Evolutionary conservation across 2,888 invertebrate genomes (phyloP), one percentile per base, ranked within the genome.

Genomic region (Alviniconcha strummeri): DNA sequence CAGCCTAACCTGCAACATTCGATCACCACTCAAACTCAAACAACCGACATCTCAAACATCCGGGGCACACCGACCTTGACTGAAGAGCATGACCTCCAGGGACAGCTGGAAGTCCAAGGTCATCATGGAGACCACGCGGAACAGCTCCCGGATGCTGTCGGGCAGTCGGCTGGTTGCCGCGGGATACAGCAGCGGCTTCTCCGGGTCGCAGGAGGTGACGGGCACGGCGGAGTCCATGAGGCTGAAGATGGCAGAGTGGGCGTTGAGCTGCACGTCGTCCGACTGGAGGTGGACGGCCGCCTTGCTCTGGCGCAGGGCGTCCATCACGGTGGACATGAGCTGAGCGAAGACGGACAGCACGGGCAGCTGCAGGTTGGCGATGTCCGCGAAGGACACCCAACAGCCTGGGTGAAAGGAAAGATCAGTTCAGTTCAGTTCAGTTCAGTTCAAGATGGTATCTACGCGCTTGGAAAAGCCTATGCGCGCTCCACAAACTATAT

Each of bases 301-400:
- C 80, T 92, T 92, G 11, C 90, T 90, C 8, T 89, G 90, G 67
- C 89, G 84, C 76, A 92, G 82, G 4, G 92, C 92, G 55, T 90
- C 91, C 84, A 91, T 87, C 17, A 92, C 89, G 5, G 91, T 86
- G 15, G 89, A 83, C 81, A 92, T 88, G 2, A 93, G 89, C 87
- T 92, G 91, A 13, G 92, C 89, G 76, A 92, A 90, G 52, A 92
- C 90, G 83, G 91, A 92, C 80, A 93, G 87, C 7, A 91, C 91
- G 0, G 91, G 85, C 0, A 91, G 90, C 13, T 85, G 78, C 4
- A 93, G 86, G 57, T 86, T 86, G 86, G 90, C 90, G 36, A 93
- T 86, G 83, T 91, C 90, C 87, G 91, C 92, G 85, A 93, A 92
- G 71, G 91, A 90, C 0, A 93, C 87, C 93, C 93, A 93, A 83